Conservation (phyloP, 2,113 vertebrate genomes). For the Potamarius usumacintae region DNA sequence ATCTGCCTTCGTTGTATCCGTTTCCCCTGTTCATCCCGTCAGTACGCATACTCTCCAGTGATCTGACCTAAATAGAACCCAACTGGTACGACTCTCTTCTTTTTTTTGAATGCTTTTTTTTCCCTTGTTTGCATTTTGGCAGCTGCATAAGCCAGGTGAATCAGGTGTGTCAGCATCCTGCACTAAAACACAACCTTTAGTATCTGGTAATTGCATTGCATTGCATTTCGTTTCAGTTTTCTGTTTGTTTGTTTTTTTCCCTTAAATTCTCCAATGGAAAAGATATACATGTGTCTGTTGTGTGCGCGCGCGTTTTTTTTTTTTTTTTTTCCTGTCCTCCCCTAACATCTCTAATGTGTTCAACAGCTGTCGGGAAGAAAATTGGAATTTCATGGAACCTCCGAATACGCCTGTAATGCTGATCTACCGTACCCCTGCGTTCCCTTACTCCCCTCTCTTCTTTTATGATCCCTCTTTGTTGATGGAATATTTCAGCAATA, state of each 20-base stretch:
- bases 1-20: neutral
- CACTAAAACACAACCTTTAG: neutral
- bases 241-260: neutral
- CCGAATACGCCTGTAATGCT: constrained; percentile 62
- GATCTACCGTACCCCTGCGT: constrained; percentile 59
- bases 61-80: constrained; percentile 32
- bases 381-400: constrained; percentile 66
- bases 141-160: neutral
- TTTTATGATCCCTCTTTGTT: constrained; percentile 49
- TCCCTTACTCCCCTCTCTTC: constrained; percentile 36
- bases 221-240: neutral
- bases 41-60: neutral
- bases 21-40: neutral
- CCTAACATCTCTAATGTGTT: constrained; percentile 72
- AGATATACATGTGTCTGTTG: constrained; percentile 13
- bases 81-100: neutral
- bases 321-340: neutral
- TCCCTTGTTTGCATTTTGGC: constrained; percentile 3
- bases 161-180: constrained; percentile 28
- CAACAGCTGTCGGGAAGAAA: constrained; percentile 77
- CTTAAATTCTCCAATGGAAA: neutral
- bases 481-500: constrained; percentile 42
- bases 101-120: neutral
- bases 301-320: neutral
- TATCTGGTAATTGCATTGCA: constrained; percentile 35